Evolutionary conservation across 2,888 invertebrate species (phyloP).

Genomic region (Pachliopta kotzebuea): DNA sequence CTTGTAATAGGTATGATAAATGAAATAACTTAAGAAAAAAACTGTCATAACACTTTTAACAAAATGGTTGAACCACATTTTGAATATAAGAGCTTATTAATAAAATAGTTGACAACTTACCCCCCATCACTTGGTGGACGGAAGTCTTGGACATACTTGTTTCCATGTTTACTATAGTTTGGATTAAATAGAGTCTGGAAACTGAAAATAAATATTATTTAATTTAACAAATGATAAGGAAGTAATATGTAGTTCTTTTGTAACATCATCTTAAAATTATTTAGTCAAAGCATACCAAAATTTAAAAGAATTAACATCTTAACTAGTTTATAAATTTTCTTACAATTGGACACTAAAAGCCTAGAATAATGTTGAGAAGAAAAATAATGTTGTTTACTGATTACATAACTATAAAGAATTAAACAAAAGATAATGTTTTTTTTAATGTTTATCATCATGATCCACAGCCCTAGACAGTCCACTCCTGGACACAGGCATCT

Average conservation of each 20-base stretch:
- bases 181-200: conserved; percentile 65
- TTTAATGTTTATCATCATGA: too few species aligned
- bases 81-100: background rate
- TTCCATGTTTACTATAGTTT: conserved; percentile 62
- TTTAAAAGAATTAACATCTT: background rate
- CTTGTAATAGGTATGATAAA: too few species aligned
- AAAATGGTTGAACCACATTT: too few species aligned
- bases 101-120: conserved; percentile 42
- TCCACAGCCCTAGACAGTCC: too few species aligned
- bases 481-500: too few species aligned
- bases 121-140: conserved; percentile 74
- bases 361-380: too few species aligned
- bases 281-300: background rate
- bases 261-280: too few species aligned
- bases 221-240: background rate
- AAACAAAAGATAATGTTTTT: background rate
- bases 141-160: conserved; percentile 66
- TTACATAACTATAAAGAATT: background rate
- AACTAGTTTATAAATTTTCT: too few species aligned
- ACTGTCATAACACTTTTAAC: too few species aligned
- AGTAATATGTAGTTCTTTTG: too few species aligned
- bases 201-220: conserved; percentile 42
- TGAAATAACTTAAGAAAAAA: too few species aligned
- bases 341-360: too few species aligned
- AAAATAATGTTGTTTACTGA: background rate